Evolutionary conservation across 2,797 vertebrate genomes (phyloP), one percentile per base, ranked within the genome.

Genomic region (Otolemur crassicaudatus): DNA sequence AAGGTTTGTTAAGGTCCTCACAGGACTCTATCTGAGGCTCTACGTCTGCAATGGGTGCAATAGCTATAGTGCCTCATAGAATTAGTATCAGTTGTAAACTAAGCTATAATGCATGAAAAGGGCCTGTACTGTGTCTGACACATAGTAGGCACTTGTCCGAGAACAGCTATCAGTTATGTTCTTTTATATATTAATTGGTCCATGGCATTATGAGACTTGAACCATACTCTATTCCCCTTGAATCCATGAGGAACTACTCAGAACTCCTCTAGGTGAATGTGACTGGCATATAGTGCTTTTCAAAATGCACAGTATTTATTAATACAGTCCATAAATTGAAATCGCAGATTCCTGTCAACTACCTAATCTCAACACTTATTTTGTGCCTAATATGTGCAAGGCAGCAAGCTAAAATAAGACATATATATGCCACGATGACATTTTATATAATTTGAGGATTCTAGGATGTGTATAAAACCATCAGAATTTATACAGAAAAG

Each of bases 281-380:
- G 75, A 95, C 29, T 72, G 34, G 31, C 40, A 93, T 80, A 91
- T 76, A 87, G 7, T 23, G 20, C 37, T 84, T 88, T 95, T 76
- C 27, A 61, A 97, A 96, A 86, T 72, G 34, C 16, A 75, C 7
- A 90, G 22, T 69, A 90, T 82, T 90, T 85, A 86, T 86, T 93
- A 80, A 87, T 76, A 94, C 16, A 43, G 76, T 69, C 53, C 53
- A 73, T 40, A 91, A 89, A 82, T 25, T 87, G 63, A 90, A 96
- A 23, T 67, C 65, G 58, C 17, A 93, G 77, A 73, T 75, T 89
- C 83, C 69, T 94, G 82, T 58, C 77, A 84, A 91, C 31, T 49
- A 87, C 13, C 82, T 84, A 87, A 83, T 90, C 92, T 90, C 31
- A 90, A 43, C 27, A 82, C 34, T 79, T 84, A 23, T 67, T 90